Conservation (phyloP, 1,140 invertebrate genomes). For the Argopecten irradians region DNA sequence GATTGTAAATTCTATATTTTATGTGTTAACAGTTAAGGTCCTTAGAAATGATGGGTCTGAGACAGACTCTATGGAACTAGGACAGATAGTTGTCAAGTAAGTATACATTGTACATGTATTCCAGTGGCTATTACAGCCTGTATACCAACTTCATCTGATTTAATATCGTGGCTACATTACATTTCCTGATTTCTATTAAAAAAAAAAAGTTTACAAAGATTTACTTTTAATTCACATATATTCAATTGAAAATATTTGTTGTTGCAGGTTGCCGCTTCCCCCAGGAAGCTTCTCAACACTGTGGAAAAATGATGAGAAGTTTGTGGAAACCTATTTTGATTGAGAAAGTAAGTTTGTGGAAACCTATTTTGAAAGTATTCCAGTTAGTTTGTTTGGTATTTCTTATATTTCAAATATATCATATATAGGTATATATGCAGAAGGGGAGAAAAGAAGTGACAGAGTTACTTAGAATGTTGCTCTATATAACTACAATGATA, state of each 20-base stretch:
- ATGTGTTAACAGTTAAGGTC: constrained; percentile 83
- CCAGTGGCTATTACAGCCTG: background rate
- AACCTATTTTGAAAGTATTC: background rate
- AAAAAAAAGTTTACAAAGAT: too few species aligned
- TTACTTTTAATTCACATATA: too few species aligned
- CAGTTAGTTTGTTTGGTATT: background rate
- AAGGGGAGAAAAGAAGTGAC: too few species aligned
- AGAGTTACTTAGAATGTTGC: too few species aligned
- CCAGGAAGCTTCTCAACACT: constrained; percentile 91
- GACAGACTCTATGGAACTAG: constrained; percentile 84
- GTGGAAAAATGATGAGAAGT: constrained; percentile 89
- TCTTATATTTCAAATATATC: background rate
- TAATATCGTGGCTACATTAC: too few species aligned
- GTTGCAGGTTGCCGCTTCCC: constrained; percentile 85
- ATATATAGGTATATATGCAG: background rate
- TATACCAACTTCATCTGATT: too few species aligned
- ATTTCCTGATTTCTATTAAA: too few species aligned
- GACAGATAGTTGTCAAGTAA: constrained; percentile 87
- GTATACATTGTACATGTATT: constrained; percentile 33
- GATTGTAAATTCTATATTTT: constrained; percentile 25
- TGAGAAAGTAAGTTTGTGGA: constrained; percentile 87
- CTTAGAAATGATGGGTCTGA: constrained; percentile 84
- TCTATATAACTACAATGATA: too few species aligned
- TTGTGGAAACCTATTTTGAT: constrained; percentile 81
- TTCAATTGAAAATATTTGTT: too few species aligned